These are phyloP conservation scores for Brachyhypopomus occidentalis DNA, from an alignment of 2,113 vertebrate genomes.

Conservation along the genomic window DNA sequence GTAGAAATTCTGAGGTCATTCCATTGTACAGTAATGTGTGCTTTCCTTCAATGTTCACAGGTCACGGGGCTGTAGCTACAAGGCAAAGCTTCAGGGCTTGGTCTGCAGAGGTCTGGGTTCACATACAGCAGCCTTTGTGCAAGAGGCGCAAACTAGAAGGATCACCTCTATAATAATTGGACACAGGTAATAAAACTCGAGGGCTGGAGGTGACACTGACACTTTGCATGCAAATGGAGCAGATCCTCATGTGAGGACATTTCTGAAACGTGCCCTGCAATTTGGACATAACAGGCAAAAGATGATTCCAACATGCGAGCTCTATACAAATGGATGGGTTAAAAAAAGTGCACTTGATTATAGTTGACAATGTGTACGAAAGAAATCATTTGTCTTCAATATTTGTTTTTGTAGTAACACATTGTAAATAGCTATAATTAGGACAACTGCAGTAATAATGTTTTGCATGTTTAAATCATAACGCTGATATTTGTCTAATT, in stretches of 20 bases:
- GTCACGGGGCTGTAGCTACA: constrained; percentile 61
- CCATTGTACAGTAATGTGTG: constrained; percentile 70
- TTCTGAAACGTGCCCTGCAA: not conserved
- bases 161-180: constrained; percentile 42
- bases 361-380: not conserved
- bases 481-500: not conserved
- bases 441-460: not conserved
- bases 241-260: not conserved
- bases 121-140: constrained; percentile 54
- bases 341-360: constrained; percentile 8
- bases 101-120: not conserved
- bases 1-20: constrained; percentile 71
- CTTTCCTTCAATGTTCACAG: constrained; percentile 66
- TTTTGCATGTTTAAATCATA: not conserved
- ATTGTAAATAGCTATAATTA: not conserved
- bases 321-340: not conserved
- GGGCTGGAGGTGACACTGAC: constrained; percentile 58
- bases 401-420: not conserved
- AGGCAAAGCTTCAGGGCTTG: constrained; percentile 61
- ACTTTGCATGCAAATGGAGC: constrained; percentile 60
- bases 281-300: not conserved
- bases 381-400: not conserved
- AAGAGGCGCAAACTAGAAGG: constrained; percentile 38
- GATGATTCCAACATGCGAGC: not conserved
- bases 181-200: constrained; percentile 57